Percentiles rank a stretch among this genome's conserved stretches.
These are phyloP conservation scores for Drosophila multiciliata DNA, from an alignment of 2,888 invertebrate species.

Conservation along the genomic window DNA sequence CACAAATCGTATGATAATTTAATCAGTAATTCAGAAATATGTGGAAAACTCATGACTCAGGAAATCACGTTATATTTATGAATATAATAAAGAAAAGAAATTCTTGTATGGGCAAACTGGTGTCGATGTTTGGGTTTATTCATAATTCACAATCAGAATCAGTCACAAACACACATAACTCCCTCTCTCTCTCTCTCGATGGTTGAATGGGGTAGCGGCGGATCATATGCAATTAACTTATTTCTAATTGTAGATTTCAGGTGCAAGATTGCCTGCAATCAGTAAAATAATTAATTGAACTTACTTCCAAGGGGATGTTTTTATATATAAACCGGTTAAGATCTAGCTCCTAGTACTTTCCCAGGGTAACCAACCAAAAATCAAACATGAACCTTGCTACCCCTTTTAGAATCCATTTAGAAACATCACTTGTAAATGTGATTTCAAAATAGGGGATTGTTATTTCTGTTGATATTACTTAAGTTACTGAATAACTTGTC, in stretches of 20 bases:
- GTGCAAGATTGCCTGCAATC: neutral
- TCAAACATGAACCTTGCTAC: neutral
- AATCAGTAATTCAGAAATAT: slow-evolving; percentile 31
- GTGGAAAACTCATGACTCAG: slow-evolving; percentile 39
- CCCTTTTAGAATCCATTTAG: neutral
- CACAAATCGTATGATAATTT: slow-evolving; percentile 39
- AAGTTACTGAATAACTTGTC: neutral
- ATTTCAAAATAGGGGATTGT: neutral
- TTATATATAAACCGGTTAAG: slow-evolving; percentile 1
- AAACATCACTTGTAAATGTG: neutral
- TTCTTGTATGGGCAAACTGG: slow-evolving; percentile 26
- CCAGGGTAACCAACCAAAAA: neutral
- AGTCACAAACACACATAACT: neutral
- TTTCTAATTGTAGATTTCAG: neutral
- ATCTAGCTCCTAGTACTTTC: neutral
- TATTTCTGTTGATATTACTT: neutral
- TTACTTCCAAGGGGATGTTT: neutral
- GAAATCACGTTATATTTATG: slow-evolving; percentile 30
- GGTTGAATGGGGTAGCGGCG: slow-evolving; percentile 17
- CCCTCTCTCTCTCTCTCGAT: neutral
- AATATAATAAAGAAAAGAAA: slow-evolving; percentile 2
- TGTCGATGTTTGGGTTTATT: slow-evolving; percentile 38
- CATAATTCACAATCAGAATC: slow-evolving; percentile 20
- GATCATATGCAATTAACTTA: slow-evolving; percentile 2
- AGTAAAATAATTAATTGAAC: neutral